phyloP scores from a whole-genome alignment of 2,888 invertebrate species.

The Stegophylla sp. region DNA sequence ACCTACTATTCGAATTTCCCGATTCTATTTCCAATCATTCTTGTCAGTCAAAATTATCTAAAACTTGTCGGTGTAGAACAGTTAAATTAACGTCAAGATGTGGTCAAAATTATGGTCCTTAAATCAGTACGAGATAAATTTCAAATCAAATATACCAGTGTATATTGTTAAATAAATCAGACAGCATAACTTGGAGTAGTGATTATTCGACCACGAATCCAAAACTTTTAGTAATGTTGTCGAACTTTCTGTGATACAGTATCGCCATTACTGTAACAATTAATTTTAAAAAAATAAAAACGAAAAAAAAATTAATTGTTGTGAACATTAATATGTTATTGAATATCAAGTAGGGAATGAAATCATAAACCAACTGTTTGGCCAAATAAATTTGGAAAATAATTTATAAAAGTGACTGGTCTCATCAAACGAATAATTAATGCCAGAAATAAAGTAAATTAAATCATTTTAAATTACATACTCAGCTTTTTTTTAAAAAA shows the following conservation, averaged over 20 bases:
- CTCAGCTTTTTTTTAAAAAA: too few species aligned
- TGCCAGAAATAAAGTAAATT: neutral
- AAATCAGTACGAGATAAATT: constrained; percentile 8
- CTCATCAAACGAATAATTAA: constrained; percentile 4
- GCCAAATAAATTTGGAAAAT: too few species aligned
- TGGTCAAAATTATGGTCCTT: constrained; percentile 1
- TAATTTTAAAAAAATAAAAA: constrained; percentile 1
- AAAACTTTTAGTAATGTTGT: neutral
- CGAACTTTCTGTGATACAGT: neutral
- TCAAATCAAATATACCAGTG: neutral
- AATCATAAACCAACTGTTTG: too few species aligned
- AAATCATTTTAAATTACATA: too few species aligned
- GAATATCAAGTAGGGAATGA: too few species aligned
- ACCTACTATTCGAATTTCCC: neutral
- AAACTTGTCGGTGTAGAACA: neutral
- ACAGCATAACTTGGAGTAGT: neutral
- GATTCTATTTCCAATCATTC: neutral
- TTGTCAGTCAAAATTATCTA: neutral
- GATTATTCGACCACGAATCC: neutral
- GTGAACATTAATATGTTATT: too few species aligned
- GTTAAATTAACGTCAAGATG: neutral
- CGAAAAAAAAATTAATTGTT: too few species aligned
- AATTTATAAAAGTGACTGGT: neutral
- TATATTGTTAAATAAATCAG: constrained; percentile 9
- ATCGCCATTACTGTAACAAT: neutral